Evolutionary conservation across 2,888 invertebrate species (phyloP), one percentile per base, ranked within the genome.

Genomic region (Cheilosia vulpina): DNA sequence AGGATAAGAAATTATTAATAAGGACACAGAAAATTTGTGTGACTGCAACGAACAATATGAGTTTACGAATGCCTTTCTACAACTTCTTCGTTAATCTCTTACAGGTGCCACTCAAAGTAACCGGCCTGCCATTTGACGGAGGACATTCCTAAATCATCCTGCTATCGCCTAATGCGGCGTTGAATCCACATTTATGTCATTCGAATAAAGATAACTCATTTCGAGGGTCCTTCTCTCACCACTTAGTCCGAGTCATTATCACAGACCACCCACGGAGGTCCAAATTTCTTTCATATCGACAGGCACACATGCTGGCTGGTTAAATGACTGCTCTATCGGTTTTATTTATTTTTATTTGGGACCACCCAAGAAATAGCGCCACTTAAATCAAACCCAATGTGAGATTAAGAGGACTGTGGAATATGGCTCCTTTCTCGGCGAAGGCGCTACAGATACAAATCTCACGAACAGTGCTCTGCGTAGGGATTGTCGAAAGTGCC

Each of bases 401-500:
- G 0, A 50, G 17, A 50, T 17, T 19, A 63, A 50, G n/a, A 58
- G 21, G 17, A 57, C 50, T n/a, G 63, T 69, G 57, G 68, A 69
- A 50, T 84, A 75, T 62, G 53, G 45, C 57, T 69, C 52, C 62
- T 34, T 50, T 31, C 63, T 68, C n/a, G 38, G 75, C 45, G 78
- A 79, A 52, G 78, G 83, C 63, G 78, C 79, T 60, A 69, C 34
- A 58, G 84, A 84, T 84, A 69, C 43, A 53, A 55, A 84, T 84
- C 75, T 52, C 13, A 15, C 6, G 17, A 6, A 21, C 19, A 43
- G 47, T 53, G 34, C 6, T 13, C 24, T 27, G 24, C 41, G 17
- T 27, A 45, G 45, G 52, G 24, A 45, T 47, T 66, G 82, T 63
- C 50, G 73, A 84, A 75, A 79, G 69, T 79, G 75, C 69, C 45